phyloP scores from a whole-genome alignment of 2,888 invertebrate genomes.

The Agriopis aurantiaria region DNA sequence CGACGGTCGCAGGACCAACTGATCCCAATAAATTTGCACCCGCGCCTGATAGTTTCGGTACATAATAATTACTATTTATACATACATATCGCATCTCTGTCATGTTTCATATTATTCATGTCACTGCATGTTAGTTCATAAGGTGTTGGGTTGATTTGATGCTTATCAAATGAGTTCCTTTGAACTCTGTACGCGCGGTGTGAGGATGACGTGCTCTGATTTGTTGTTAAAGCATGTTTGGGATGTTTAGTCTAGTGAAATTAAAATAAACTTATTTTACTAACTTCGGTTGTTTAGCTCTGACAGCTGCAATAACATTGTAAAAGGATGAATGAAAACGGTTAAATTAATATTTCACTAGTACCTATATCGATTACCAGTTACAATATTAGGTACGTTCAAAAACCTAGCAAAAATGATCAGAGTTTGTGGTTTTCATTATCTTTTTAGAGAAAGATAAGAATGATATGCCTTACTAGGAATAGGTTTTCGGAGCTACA shows the following conservation, averaged over 20 bases:
- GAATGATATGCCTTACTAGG: no score
- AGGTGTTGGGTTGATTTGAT: constrained; percentile 50
- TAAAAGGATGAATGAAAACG: no score
- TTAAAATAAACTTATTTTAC: background rate
- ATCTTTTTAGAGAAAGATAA: no score
- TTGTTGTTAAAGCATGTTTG: constrained; percentile 14
- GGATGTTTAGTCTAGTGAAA: constrained; percentile 5
- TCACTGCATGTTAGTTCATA: constrained; percentile 22
- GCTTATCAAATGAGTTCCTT: constrained; percentile 26
- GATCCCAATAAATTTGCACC: constrained; percentile 88
- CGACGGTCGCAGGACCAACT: constrained; percentile 88
- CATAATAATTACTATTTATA: constrained; percentile 21
- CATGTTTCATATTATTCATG: constrained; percentile 37
- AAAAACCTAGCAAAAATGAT: no score
- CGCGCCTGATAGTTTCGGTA: constrained; percentile 90
- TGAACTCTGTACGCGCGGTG: constrained; percentile 7
- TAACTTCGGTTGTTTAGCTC: no score
- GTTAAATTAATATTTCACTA: no score
- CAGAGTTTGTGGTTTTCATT: no score
- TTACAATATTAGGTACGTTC: no score
- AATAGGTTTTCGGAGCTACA: no score
- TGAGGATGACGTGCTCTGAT: constrained; percentile 9
- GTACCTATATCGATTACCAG: no score
- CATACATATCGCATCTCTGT: background rate
- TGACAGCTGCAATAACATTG: no score